These are phyloP conservation scores for Amyelois transitella DNA, from an alignment of 1,140 invertebrate genomes.

Conservation along the genomic window DNA sequence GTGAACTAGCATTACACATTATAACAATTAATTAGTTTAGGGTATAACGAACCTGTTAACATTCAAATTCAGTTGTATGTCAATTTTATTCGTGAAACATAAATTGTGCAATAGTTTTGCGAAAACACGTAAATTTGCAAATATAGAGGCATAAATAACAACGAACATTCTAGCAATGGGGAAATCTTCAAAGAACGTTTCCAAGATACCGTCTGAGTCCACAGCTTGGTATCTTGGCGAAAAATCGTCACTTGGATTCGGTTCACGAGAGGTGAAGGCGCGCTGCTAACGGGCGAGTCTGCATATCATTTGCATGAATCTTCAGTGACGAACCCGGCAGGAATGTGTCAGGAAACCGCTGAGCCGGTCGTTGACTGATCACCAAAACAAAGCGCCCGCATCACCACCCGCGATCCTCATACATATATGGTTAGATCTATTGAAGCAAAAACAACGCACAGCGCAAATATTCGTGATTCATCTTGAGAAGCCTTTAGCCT, in stretches of 20 bases:
- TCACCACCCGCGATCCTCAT: slow-evolving; percentile 19
- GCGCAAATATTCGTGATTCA: slow-evolving; percentile 46
- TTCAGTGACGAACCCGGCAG: slow-evolving; percentile 37
- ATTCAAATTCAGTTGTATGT: neutral
- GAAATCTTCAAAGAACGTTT: neutral
- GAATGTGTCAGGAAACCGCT: slow-evolving; percentile 40
- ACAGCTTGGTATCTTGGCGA: slow-evolving; percentile 17
- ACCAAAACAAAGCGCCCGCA: slow-evolving; percentile 27
- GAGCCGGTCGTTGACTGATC: slow-evolving; percentile 42
- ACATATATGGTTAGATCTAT: slow-evolving; percentile 34
- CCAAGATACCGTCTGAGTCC: slow-evolving; percentile 3
- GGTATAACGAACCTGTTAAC: neutral
- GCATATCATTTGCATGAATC: slow-evolving; percentile 60
- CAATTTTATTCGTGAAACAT: neutral
- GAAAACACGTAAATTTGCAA: slow-evolving; percentile 10
- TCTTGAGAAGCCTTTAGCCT: slow-evolving; percentile 26
- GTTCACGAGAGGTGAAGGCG: slow-evolving; percentile 22
- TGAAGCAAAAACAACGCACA: slow-evolving; percentile 28
- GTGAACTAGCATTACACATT: slow-evolving; percentile 19
- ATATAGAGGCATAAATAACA: neutral
- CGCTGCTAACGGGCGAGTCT: slow-evolving; percentile 39
- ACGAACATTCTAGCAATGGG: neutral
- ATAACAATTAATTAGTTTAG: neutral
- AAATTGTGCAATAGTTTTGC: slow-evolving; percentile 22
- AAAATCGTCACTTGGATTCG: slow-evolving; percentile 23